phyloP scores from a whole-genome alignment of 2,888 invertebrate genomes.

The Noctuana brunneofusca region DNA sequence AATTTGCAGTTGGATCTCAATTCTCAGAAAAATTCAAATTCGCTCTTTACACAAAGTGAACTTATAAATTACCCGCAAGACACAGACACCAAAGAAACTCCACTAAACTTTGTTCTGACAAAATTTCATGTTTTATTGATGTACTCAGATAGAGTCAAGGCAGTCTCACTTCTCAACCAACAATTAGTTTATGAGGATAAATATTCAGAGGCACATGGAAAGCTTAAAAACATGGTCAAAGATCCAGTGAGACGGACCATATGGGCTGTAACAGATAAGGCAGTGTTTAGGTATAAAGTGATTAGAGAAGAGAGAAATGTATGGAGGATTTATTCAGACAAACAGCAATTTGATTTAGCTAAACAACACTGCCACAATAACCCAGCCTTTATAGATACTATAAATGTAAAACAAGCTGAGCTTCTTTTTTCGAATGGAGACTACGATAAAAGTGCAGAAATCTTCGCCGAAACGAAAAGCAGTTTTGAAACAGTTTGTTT shows the following conservation, averaged over 20 bases:
- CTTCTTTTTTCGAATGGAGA: constrained; percentile 89
- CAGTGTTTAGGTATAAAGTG: constrained; percentile 93
- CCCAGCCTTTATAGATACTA: constrained; percentile 90
- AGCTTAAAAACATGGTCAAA: constrained; percentile 89
- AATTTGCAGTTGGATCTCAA: constrained; percentile 72
- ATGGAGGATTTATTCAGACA: constrained; percentile 94
- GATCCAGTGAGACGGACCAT: constrained; percentile 90
- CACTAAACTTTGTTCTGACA: constrained; percentile 91
- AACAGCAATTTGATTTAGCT: constrained; percentile 93
- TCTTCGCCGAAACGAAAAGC: constrained; percentile 94
- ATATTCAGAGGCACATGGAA: constrained; percentile 91
- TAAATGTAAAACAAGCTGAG: constrained; percentile 94
- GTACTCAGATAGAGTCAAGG: constrained; percentile 92
- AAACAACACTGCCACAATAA: constrained; percentile 92
- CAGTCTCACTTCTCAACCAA: constrained; percentile 92
- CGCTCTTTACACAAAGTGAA: constrained; percentile 72
- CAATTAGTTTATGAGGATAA: constrained; percentile 93
- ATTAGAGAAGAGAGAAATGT: constrained; percentile 92
- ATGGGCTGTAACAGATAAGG: constrained; percentile 93
- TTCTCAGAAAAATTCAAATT: constrained; percentile 75
- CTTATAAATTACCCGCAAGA: constrained; percentile 67
- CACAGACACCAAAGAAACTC: constrained; percentile 73
- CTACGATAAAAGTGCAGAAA: constrained; percentile 92
- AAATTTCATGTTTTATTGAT: constrained; percentile 95
- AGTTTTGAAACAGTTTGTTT: constrained; percentile 97